These are phyloP conservation scores for Catharus fuscescens DNA, from an alignment of 2,113 vertebrate species.

Conservation along the genomic window DNA sequence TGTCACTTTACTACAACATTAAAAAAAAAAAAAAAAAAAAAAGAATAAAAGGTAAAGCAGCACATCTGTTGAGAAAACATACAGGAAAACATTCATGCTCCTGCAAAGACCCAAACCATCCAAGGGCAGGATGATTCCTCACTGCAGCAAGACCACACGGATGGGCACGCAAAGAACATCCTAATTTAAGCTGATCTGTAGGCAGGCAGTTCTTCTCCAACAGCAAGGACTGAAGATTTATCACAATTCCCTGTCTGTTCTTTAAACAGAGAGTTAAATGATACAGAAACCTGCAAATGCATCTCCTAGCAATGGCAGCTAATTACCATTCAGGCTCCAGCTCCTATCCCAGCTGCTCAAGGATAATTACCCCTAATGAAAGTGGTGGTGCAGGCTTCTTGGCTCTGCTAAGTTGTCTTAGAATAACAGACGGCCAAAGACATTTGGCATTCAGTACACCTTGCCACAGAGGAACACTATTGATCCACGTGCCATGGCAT, in stretches of 20 bases:
- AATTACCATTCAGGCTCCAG: conserved; percentile 47
- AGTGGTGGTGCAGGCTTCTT: conserved; percentile 55
- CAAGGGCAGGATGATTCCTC: not conserved
- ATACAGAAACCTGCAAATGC: conserved; percentile 8
- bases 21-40: not conserved
- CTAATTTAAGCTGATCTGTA: conserved; percentile 2
- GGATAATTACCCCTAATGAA: conserved; percentile 65
- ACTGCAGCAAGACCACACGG: not conserved
- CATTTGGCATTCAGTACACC: conserved; percentile 56
- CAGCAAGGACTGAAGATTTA: not conserved
- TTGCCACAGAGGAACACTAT: conserved; percentile 48
- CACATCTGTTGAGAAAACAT: not conserved
- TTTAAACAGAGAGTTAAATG: conserved; percentile 33
- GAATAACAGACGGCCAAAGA: not conserved
- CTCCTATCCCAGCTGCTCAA: conserved; percentile 52
- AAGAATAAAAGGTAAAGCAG: not conserved
- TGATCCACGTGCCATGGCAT: conserved; percentile 4
- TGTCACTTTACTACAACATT: not conserved
- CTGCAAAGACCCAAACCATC: not conserved
- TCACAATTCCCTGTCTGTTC: not conserved
- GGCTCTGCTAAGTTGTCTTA: conserved; percentile 31
- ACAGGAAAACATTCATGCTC: not conserved
- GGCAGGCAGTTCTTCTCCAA: not conserved
- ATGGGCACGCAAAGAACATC: not conserved
- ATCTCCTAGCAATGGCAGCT: conserved; percentile 35